Evolutionary conservation across 2,797 vertebrate species (phyloP).

Genomic region (Dryobates pubescens): DNA sequence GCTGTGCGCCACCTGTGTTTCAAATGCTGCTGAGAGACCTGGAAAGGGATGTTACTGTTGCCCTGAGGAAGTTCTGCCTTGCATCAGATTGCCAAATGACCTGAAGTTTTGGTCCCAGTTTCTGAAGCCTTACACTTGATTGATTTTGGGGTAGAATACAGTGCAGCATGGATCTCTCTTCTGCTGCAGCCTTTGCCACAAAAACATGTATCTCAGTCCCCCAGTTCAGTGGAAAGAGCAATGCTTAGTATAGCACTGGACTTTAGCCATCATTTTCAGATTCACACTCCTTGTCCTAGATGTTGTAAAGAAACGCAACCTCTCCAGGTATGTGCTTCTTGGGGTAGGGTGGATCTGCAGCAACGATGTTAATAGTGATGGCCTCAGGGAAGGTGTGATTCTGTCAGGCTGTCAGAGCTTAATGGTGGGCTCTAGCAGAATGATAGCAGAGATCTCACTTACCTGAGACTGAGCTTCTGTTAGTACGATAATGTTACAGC

Average conservation of each 20-base stretch:
- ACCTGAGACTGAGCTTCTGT: background rate
- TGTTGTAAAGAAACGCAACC: background rate
- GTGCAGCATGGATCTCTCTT: background rate
- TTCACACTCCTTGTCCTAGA: background rate
- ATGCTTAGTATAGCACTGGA: background rate
- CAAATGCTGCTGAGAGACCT: background rate
- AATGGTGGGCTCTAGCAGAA: fast-evolving
- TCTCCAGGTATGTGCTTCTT: background rate
- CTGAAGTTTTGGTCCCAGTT: background rate
- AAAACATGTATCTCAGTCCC: background rate
- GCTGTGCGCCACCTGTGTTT: background rate
- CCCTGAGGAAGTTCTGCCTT: background rate
- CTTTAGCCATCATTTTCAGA: fast-evolving
- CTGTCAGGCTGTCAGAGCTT: background rate
- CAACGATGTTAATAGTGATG: fast-evolving
- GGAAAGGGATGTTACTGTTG: background rate
- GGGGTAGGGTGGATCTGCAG: background rate
- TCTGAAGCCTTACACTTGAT: background rate
- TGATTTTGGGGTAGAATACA: background rate
- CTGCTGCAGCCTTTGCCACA: background rate
- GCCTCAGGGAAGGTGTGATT: background rate
- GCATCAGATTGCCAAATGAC: background rate
- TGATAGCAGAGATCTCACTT: background rate
- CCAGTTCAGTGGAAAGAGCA: background rate
- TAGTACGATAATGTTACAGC: background rate